Percentiles rank a stretch among this genome's conserved stretches.
These are phyloP conservation scores for Hymenochirus boettgeri DNA, from an alignment of 2,113 vertebrate species.

Conservation along the genomic window DNA sequence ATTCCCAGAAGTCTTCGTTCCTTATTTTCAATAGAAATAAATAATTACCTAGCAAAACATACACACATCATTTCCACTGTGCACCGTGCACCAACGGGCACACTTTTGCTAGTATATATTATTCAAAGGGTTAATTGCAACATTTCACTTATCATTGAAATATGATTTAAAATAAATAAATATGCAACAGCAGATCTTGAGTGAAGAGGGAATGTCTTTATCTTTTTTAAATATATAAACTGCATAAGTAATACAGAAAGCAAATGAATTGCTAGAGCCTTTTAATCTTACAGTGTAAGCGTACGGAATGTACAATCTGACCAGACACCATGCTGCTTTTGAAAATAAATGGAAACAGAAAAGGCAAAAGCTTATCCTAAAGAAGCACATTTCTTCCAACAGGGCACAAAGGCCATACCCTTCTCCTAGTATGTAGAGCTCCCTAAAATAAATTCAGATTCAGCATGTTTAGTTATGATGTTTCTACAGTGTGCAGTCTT, in stretches of 20 bases:
- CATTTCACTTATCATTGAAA: neutral
- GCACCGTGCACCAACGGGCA: no score
- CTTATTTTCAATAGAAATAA: no score
- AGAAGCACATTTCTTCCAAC: conserved; percentile 5
- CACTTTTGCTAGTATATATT: no score
- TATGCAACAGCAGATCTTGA: neutral
- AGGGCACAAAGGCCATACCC: conserved; percentile 1
- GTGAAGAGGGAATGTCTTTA: neutral
- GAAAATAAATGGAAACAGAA: conserved; percentile 2
- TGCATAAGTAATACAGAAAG: neutral
- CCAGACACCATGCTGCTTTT: conserved; percentile 1
- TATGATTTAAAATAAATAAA: neutral
- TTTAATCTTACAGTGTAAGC: neutral
- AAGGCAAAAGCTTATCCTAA: conserved; percentile 9
- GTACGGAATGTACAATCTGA: conserved; percentile 1
- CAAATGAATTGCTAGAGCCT: neutral
- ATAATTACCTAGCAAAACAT: no score
- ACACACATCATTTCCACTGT: no score
- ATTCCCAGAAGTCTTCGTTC: no score
- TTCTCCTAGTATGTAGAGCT: neutral
- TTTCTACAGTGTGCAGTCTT: neutral
- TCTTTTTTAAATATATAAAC: neutral
- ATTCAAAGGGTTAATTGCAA: no score
- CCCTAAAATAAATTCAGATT: conserved; percentile 17
- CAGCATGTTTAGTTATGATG: conserved; percentile 10